Conservation (phyloP, 2,113 vertebrate species). For the Podarcis cretensis region DNA sequence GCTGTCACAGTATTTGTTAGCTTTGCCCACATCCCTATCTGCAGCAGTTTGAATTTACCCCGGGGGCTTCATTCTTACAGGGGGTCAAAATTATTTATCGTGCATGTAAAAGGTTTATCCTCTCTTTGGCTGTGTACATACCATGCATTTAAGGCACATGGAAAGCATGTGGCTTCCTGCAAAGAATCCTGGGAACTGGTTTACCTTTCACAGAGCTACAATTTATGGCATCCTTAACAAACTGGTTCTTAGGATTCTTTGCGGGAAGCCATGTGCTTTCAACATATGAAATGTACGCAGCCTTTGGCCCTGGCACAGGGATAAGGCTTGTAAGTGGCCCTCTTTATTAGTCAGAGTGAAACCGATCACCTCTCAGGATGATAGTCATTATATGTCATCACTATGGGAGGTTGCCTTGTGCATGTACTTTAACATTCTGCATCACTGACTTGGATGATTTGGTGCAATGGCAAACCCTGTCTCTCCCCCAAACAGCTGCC, state of each 20-base stretch:
- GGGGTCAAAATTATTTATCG: neutral
- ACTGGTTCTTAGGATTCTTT: no score
- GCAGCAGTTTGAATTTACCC: neutral
- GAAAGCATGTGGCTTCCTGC: no score
- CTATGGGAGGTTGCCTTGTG: neutral
- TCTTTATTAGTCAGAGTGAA: neutral
- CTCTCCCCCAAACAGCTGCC: neutral
- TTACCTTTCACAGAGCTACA: no score
- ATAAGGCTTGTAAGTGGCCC: neutral
- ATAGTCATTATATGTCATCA: neutral
- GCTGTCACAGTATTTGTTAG: neutral
- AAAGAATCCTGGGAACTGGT: no score
- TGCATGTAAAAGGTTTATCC: neutral
- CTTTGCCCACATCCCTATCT: neutral
- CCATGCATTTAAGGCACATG: no score
- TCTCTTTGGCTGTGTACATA: neutral
- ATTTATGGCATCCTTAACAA: no score
- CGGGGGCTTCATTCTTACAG: neutral
- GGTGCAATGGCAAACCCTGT: neutral
- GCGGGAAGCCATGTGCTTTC: no score
- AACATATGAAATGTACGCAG: no score
- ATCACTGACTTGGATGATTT: neutral
- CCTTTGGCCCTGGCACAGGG: no score
- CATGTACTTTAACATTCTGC: neutral
- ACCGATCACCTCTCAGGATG: neutral